These are phyloP conservation scores for Teleogryllus occipitalis DNA, from an alignment of 1,140 invertebrate species.

Conservation along the genomic window DNA sequence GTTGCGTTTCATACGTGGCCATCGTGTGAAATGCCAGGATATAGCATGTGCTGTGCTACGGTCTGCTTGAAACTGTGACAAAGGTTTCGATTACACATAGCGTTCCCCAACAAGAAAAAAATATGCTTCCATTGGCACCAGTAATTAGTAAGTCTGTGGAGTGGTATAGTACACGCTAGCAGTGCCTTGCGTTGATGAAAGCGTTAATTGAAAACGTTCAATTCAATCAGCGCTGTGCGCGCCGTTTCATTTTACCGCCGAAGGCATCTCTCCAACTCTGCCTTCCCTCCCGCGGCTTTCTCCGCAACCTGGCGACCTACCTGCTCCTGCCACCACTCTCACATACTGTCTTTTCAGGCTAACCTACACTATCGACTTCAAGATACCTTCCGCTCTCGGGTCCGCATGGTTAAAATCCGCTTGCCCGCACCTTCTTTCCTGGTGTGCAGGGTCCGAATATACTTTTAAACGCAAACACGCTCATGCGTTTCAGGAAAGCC, in stretches of 20 bases:
- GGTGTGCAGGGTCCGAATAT: too few species aligned
- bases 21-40: too few species aligned
- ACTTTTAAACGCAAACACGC: too few species aligned
- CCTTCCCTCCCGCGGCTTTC: background rate
- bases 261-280: background rate
- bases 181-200: slow-evolving; percentile 3
- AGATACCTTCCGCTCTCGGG: too few species aligned
- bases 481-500: too few species aligned
- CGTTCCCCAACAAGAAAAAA: background rate
- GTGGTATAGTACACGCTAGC: background rate
- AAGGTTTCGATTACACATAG: background rate
- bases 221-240: background rate
- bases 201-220: slow-evolving; percentile 4
- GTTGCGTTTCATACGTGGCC: too few species aligned
- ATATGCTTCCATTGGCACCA: background rate
- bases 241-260: background rate
- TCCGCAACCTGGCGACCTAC: background rate
- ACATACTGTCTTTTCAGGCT: too few species aligned
- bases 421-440: too few species aligned
- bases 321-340: too few species aligned
- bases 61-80: background rate
- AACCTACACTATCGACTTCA: too few species aligned
- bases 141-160: background rate
- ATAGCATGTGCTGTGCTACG: too few species aligned
- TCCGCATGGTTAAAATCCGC: too few species aligned